Conservation (phyloP, 2,888 invertebrate genomes). For the Rapana venosa region DNA sequence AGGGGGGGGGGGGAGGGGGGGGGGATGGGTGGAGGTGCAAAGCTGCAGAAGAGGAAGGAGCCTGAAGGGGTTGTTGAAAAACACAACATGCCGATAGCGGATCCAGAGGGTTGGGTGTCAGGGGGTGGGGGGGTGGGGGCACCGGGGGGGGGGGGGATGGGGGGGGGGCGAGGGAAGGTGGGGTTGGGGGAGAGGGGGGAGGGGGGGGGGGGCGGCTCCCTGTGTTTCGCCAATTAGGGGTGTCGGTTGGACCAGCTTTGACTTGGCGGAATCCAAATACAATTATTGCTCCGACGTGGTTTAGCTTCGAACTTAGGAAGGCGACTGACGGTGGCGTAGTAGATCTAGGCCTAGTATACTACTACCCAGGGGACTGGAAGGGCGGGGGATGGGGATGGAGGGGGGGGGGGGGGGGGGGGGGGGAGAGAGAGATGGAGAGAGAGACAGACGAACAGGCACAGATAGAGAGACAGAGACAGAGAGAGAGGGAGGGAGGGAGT, state of each 20-base stretch:
- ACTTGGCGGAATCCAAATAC: conserved; percentile 23
- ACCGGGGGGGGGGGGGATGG: too few relatives aligned
- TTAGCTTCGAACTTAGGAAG: background rate
- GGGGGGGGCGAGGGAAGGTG: too few relatives aligned
- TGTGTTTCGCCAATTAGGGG: conserved; percentile 30
- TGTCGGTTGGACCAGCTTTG: conserved; percentile 15
- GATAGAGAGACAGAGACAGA: background rate
- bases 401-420: background rate
- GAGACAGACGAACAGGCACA: background rate
- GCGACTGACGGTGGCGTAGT: background rate
- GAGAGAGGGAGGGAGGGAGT: background rate
- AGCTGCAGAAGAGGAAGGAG: background rate
- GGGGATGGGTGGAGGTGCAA: background rate
- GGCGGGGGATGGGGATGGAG: background rate
- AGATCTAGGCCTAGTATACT: too few relatives aligned
- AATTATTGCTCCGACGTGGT: background rate
- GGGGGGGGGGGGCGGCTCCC: too few relatives aligned
- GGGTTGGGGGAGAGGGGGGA: too few relatives aligned
- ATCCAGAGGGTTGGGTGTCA: background rate
- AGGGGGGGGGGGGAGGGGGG: background rate
- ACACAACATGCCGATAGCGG: conserved; percentile 21
- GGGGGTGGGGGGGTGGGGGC: too few relatives aligned
- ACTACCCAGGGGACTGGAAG: too few relatives aligned
- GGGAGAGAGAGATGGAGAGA: background rate
- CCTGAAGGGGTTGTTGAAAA: conserved; percentile 12